Percentiles rank a stretch among this genome's conserved stretches.
Evolutionary conservation across 2,113 vertebrate genomes (phyloP).

Genomic region (Glaucomys volans): DNA sequence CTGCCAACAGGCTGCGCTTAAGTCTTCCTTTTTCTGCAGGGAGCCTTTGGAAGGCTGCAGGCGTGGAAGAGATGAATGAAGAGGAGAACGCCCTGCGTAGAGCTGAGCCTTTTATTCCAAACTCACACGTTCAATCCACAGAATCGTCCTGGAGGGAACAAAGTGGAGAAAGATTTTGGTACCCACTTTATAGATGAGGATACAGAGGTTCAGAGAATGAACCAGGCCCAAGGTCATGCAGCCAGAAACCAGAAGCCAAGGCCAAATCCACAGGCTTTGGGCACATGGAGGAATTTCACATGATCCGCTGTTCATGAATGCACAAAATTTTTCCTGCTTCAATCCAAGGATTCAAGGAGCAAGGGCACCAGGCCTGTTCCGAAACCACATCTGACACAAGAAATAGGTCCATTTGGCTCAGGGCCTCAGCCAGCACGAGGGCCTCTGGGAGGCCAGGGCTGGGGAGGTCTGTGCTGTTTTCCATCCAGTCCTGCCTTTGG

Average conservation of each 20-base stretch:
- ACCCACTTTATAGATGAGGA: neutral
- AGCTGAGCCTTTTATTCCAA: neutral
- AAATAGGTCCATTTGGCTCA: neutral
- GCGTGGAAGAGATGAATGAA: neutral
- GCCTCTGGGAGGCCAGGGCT: neutral
- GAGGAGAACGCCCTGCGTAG: neutral
- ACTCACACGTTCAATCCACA: neutral
- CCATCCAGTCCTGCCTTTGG: neutral
- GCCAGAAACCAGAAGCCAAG: neutral
- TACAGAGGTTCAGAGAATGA: neutral
- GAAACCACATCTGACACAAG: too few species aligned
- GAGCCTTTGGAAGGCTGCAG: neutral
- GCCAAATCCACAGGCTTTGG: neutral
- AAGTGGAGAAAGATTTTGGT: neutral
- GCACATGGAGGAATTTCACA: fast-evolving
- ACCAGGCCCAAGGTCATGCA: neutral
- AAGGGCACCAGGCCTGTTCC: neutral
- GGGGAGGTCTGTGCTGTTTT: neutral
- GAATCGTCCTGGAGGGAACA: neutral
- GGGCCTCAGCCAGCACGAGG: neutral
- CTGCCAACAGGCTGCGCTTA: neutral
- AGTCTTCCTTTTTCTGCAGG: neutral
- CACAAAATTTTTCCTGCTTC: neutral
- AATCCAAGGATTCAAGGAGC: fast-evolving
- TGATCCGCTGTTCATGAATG: neutral